phyloP scores from a whole-genome alignment of 1,140 invertebrate genomes.

The Drosophila nasuta region DNA sequence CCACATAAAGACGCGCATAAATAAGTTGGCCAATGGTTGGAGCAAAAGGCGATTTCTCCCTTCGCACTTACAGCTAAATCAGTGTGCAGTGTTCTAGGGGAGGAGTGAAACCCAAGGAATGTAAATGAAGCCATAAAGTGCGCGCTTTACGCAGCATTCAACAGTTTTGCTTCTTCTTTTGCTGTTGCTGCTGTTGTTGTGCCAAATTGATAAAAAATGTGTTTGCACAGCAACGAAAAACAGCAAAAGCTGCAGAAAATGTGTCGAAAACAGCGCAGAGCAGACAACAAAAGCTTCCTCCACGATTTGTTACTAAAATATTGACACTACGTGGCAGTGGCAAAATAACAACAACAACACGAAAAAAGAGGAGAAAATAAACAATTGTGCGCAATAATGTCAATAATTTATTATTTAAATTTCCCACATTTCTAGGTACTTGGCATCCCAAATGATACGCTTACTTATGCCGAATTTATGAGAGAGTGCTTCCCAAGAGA shows the following conservation, averaged over 20 bases:
- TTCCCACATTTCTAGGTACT: not conserved
- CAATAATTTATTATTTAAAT: conserved; percentile 21
- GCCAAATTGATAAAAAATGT: conserved; percentile 56
- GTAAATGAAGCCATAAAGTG: conserved; percentile 80
- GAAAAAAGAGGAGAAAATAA: not conserved
- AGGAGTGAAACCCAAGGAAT: conserved; percentile 61
- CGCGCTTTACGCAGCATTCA: conserved; percentile 61
- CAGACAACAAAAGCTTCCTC: conserved; percentile 27
- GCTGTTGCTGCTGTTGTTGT: not conserved
- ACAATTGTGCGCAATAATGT: conserved; percentile 3
- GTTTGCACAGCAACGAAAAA: conserved; percentile 17
- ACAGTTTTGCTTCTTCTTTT: conserved; percentile 40
- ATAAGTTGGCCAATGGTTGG: conserved; percentile 26
- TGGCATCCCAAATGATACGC: not conserved
- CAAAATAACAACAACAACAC: not conserved
- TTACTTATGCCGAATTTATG: conserved; percentile 3
- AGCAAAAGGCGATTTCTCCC: not conserved
- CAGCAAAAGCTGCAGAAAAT: conserved; percentile 19
- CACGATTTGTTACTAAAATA: conserved; percentile 12
- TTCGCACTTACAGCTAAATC: conserved; percentile 30
- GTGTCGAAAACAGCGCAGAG: not conserved
- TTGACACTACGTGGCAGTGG: conserved; percentile 10
- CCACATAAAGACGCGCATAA: conserved; percentile 48
- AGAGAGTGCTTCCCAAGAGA: no score
- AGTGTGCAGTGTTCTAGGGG: not conserved